Conservation (phyloP, 2,797 vertebrate species). For the Parauchenoglanis punctatus region DNA sequence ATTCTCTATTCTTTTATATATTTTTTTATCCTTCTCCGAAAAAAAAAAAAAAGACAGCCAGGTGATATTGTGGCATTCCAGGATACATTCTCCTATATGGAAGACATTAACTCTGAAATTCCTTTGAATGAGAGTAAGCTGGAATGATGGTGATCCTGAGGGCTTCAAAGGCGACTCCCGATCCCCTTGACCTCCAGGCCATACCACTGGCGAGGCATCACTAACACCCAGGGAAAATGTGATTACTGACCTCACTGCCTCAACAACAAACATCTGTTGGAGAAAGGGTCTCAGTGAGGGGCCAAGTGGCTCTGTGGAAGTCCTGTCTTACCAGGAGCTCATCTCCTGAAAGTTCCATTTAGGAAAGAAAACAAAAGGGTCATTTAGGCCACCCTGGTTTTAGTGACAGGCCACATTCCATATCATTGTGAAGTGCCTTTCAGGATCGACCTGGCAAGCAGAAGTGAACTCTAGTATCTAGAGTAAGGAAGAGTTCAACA, state of each 20-base stretch:
- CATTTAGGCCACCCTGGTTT: slow-evolving; percentile 23
- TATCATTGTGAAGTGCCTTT: slow-evolving; percentile 24
- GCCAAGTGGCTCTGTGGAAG: slow-evolving; percentile 24
- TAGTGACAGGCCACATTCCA: slow-evolving; percentile 23
- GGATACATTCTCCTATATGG: slow-evolving; percentile 41
- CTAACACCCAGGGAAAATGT: slow-evolving; percentile 62
- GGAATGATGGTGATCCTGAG: slow-evolving; percentile 41
- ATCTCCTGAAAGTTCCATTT: slow-evolving; percentile 42
- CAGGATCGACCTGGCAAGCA: slow-evolving; percentile 1
- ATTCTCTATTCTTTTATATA: slow-evolving; percentile 40
- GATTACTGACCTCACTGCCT: slow-evolving; percentile 64
- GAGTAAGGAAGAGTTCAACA: background rate
- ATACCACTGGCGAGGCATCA: slow-evolving; percentile 55
- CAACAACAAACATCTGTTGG: slow-evolving; percentile 72
- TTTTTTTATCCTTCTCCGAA: background rate
- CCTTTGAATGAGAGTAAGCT: slow-evolving; percentile 52
- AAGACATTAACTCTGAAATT: slow-evolving; percentile 55
- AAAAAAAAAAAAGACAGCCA: background rate
- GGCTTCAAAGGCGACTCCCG: slow-evolving; percentile 55
- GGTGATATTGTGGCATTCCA: slow-evolving; percentile 33
- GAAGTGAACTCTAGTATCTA: background rate
- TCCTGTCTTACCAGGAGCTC: slow-evolving; percentile 34
- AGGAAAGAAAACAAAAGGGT: slow-evolving; percentile 42
- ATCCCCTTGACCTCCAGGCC: slow-evolving; percentile 55
- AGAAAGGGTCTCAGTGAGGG: slow-evolving; percentile 48